These are phyloP conservation scores for Incurvaria masculella DNA, from an alignment of 2,888 invertebrate genomes.

Conservation along the genomic window DNA sequence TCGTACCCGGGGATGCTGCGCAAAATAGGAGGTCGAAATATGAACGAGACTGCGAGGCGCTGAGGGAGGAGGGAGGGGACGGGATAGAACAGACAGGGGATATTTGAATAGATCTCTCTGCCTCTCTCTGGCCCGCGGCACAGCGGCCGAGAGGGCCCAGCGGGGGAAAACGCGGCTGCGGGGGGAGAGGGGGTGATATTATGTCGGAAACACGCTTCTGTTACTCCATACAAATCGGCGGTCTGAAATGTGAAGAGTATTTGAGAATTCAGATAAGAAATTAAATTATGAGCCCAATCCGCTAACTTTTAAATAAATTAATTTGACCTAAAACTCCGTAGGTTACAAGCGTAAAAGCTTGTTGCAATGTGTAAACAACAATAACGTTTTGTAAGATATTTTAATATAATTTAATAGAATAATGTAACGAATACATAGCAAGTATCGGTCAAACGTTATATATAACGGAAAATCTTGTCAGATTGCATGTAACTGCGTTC, in stretches of 20 bases:
- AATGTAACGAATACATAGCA: no score
- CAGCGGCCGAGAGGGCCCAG: slow-evolving; percentile 19
- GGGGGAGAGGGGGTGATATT: slow-evolving; percentile 41
- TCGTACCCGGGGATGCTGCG: slow-evolving; percentile 59
- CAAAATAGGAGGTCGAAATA: slow-evolving; percentile 57
- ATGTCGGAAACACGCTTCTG: slow-evolving; percentile 40
- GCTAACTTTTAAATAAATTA: no score
- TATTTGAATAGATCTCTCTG: slow-evolving; percentile 52
- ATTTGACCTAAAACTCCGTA: no score
- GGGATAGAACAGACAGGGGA: slow-evolving; percentile 50
- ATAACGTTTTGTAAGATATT: no score
- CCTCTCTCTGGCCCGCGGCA: slow-evolving; percentile 34
- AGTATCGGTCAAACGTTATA: no score
- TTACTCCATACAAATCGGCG: slow-evolving; percentile 41
- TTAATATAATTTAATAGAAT: no score
- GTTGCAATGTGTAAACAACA: no score
- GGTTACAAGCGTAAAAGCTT: no score
- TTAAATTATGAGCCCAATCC: no score
- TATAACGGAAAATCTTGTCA: no score
- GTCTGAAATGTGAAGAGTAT: slow-evolving; percentile 14
- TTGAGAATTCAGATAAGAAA: background rate
- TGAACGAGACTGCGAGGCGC: slow-evolving; percentile 58
- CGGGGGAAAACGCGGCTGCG: slow-evolving; percentile 24
- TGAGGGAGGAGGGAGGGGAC: slow-evolving; percentile 30
- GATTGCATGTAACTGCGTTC: no score